These are phyloP conservation scores for Rhagophthalmus giganteus DNA, from an alignment of 2,888 invertebrate species.

Conservation along the genomic window DNA sequence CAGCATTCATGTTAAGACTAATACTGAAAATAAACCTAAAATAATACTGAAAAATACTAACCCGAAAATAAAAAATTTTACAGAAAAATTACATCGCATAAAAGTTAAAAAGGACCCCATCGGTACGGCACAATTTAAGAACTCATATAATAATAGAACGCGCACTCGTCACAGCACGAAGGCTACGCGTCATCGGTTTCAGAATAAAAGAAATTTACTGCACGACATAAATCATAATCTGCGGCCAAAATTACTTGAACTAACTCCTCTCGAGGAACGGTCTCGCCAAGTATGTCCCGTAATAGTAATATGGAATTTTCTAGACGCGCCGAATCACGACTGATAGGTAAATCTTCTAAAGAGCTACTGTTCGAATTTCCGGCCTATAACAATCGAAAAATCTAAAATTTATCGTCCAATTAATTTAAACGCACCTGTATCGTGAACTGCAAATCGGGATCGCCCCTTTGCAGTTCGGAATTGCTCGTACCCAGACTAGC, in stretches of 20 bases:
- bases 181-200: slow-evolving; percentile 32
- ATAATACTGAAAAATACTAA: too few relatives aligned
- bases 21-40: too few relatives aligned
- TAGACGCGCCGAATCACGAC: slow-evolving; percentile 50
- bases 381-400: slow-evolving; percentile 32
- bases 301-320: slow-evolving; percentile 58
- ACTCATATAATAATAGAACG: too few relatives aligned
- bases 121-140: too few relatives aligned
- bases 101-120: too few relatives aligned
- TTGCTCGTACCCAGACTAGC: slow-evolving; percentile 35
- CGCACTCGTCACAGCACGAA: too few relatives aligned
- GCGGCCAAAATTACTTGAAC: slow-evolving; percentile 61
- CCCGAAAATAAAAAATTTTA: too few relatives aligned
- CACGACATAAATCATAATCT: slow-evolving; percentile 63
- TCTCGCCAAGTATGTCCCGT: slow-evolving; percentile 59
- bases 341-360: slow-evolving; percentile 45
- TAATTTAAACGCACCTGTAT: slow-evolving; percentile 14
- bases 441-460: slow-evolving; percentile 16
- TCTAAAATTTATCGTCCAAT: too few relatives aligned
- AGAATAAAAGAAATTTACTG: slow-evolving; percentile 62
- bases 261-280: slow-evolving; percentile 57
- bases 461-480: slow-evolving; percentile 35
- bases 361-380: slow-evolving; percentile 45
- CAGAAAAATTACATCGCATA: too few relatives aligned
- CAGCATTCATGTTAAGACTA: too few relatives aligned